Percentiles rank a stretch among this genome's conserved stretches.
Conservation (phyloP, 2,113 vertebrate species). For the Gasterosteus nipponicus region DNA sequence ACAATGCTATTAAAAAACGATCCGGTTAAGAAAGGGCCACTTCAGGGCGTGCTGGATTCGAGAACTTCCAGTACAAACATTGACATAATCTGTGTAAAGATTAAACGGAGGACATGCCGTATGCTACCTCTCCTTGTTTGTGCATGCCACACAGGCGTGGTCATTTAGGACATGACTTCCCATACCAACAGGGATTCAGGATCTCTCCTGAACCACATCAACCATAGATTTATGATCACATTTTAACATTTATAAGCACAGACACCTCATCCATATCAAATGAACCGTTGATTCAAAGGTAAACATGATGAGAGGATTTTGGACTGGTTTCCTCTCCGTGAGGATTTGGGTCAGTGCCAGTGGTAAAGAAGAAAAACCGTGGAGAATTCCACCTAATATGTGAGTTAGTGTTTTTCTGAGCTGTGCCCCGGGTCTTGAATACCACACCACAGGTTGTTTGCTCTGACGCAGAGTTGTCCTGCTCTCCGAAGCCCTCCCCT, state of each 20-base stretch:
- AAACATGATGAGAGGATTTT: neutral
- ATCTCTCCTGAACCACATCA: neutral
- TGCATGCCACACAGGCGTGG: no score
- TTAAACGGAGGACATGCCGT: neutral
- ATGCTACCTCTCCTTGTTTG: no score
- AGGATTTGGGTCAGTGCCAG: neutral
- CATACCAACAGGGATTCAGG: neutral
- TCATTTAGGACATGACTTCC: neutral
- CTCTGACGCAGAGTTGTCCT: slow-evolving; percentile 50
- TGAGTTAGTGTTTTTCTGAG: slow-evolving; percentile 1
- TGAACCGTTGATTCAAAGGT: neutral
- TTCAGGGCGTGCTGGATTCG: neutral
- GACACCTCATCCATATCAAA: neutral
- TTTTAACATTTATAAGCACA: neutral
- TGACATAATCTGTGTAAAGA: neutral
- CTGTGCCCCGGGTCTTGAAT: slow-evolving; percentile 4
- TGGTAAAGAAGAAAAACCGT: neutral
- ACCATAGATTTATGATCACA: neutral
- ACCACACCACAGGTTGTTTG: slow-evolving; percentile 44
- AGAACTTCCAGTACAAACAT: neutral
- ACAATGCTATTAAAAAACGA: slow-evolving; percentile 40
- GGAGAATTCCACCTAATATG: neutral
- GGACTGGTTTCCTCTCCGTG: neutral
- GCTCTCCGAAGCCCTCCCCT: slow-evolving; percentile 46
- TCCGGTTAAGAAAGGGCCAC: slow-evolving; percentile 6